Evolutionary conservation across 1,140 invertebrate species (phyloP).

Genomic region (Antheraea mylitta): DNA sequence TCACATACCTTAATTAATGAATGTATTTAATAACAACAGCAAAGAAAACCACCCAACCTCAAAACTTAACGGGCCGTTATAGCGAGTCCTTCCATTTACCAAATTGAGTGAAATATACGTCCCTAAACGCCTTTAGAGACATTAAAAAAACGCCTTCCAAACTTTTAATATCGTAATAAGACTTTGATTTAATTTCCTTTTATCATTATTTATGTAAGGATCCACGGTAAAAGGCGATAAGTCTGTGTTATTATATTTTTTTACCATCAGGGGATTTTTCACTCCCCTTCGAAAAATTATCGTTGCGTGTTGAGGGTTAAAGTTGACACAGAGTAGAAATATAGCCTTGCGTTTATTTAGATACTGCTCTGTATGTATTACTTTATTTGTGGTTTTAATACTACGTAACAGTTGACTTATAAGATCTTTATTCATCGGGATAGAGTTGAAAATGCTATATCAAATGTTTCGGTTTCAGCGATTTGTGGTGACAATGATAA

Average conservation of each 20-base stretch:
- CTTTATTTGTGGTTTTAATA: neutral
- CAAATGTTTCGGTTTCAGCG: neutral
- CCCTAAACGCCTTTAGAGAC: slow-evolving; percentile 65
- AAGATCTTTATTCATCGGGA: slow-evolving; percentile 13
- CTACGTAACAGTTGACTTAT: neutral
- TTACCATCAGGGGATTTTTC: slow-evolving; percentile 44
- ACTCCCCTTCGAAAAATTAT: slow-evolving; percentile 39
- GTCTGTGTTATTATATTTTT: slow-evolving; percentile 61
- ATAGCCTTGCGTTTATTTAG: neutral
- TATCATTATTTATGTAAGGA: slow-evolving; percentile 78
- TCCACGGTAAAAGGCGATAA: slow-evolving; percentile 70
- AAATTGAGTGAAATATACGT: slow-evolving; percentile 75
- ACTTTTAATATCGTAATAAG: slow-evolving; percentile 78
- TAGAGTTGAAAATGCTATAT: neutral
- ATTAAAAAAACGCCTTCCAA: slow-evolving; percentile 69
- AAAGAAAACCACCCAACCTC: slow-evolving; percentile 43
- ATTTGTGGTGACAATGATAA: slow-evolving; percentile 8
- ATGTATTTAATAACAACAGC: slow-evolving; percentile 32
- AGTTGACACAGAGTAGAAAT: slow-evolving; percentile 33
- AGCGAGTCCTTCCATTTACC: slow-evolving; percentile 62
- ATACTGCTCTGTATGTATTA: neutral
- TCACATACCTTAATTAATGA: slow-evolving; percentile 39
- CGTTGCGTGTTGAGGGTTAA: slow-evolving; percentile 33
- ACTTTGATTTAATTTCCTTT: slow-evolving; percentile 77
- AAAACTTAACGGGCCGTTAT: slow-evolving; percentile 45